Evolutionary conservation across 2,797 vertebrate species (phyloP).

Genomic region (Esox lucius): DNA sequence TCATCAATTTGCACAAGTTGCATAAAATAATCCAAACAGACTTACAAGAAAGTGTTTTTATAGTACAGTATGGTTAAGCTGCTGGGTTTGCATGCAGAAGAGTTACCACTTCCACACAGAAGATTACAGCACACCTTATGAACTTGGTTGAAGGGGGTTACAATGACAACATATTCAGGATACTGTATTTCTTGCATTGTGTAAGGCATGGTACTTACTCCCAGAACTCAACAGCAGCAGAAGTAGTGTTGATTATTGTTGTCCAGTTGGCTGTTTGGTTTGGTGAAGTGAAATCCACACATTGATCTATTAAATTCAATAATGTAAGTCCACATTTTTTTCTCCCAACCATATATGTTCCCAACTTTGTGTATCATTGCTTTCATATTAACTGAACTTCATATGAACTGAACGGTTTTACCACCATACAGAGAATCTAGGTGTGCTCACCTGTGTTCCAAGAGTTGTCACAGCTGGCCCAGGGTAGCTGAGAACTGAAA

Average conservation of each 20-base stretch:
- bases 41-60: too few species aligned
- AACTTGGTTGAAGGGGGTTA: too few species aligned
- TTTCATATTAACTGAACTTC: neutral
- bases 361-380: neutral
- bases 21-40: too few species aligned
- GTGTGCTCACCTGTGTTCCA: constrained; percentile 60
- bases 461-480: constrained; percentile 64
- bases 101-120: too few species aligned
- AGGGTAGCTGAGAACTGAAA: constrained; percentile 59
- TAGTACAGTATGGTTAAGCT: too few species aligned
- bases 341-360: too few species aligned
- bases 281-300: constrained; percentile 36
- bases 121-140: too few species aligned
- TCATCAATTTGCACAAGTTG: too few species aligned
- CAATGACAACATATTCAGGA: too few species aligned
- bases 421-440: neutral
- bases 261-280: constrained; percentile 40
- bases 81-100: too few species aligned
- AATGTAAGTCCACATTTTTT: too few species aligned
- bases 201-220: constrained; percentile 40
- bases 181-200: neutral
- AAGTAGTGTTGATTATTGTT: constrained; percentile 31
- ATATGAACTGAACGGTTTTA: neutral
- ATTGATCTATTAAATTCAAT: neutral
- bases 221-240: constrained; percentile 54